Evolutionary conservation across 2,888 invertebrate species (phyloP), one percentile per base, ranked within the genome.

Genomic region (Nomada fucata): DNA sequence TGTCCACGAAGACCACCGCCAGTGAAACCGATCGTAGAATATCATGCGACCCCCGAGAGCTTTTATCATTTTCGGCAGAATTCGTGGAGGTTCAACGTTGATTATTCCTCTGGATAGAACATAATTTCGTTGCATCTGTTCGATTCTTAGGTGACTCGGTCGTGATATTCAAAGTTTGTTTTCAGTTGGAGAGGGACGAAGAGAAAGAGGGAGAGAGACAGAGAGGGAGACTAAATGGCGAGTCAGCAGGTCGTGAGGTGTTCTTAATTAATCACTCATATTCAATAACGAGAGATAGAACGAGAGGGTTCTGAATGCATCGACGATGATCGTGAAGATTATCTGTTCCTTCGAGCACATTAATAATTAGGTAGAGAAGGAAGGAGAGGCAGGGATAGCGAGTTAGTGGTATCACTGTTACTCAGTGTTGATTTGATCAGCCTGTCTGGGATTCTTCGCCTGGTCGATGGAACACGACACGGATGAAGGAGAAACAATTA

Each of bases 221-320:
- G 53, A 23, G 61, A 9, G 76, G 50, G 65, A 76, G 78, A 61
- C 70, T 79, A 83, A 84, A 85, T 71, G 86, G 84, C 80, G 82
- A 82, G 82, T 79, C 81, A 85, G 85, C 88, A 70, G 87, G 86
- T 87, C 83, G 88, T 83, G 86, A 88, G 87, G 85, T 90, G 89
- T 86, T 89, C 88, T 88, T 90, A 90, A 90, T 90, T 90, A 90
- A 90, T 90, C 90, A 90, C 90, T 90, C 87, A 86, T 88, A 88
- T 89, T 90, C 89, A 90, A 91, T 91, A 90, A 90, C 86, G 88
- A 90, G 84, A 84, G 85, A 77, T 72, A 71, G 83, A 83, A 84
- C 65, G 83, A 82, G 83, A 84, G 75, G 78, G 83, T 47, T 64
- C 55, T 80, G 89, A 86, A 89, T 85, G 82, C 85, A 84, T 85